A percentile compares a stretch with the other conserved stretches of the same genome.
Conservation (phyloP, 2,113 vertebrate genomes). For the Myiozetetes cayanensis region DNA sequence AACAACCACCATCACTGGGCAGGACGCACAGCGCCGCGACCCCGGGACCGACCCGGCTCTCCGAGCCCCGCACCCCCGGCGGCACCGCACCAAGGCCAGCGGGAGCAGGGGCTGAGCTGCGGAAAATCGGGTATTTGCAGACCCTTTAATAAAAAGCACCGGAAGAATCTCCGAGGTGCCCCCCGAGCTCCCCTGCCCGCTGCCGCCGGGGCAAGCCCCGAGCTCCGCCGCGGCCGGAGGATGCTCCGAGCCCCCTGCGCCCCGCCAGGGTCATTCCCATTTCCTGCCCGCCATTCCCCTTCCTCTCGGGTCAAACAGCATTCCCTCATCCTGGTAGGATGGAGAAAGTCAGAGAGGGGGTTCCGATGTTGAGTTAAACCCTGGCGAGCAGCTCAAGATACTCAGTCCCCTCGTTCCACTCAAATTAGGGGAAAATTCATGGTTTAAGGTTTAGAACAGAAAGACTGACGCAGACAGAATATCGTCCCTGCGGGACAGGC, state of each 20-base stretch:
- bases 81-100: not conserved
- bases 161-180: not conserved
- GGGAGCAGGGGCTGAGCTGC: not conserved
- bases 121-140: accelerated
- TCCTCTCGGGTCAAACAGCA: not conserved
- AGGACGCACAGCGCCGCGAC: not conserved
- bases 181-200: not conserved
- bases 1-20: not conserved
- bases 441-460: not conserved
- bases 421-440: accelerated
- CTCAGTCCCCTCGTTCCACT: accelerated
- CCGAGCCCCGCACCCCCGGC: not conserved
- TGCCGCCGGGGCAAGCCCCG: not conserved
- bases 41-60: not conserved
- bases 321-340: not conserved
- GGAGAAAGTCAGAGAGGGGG: not conserved
- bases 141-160: not conserved
- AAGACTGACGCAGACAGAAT: not conserved
- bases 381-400: not conserved
- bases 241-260: not conserved
- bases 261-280: not conserved
- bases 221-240: not conserved
- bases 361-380: not conserved
- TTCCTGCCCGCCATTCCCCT: not conserved
- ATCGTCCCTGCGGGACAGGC: not conserved